These are phyloP conservation scores for Monochamus saltuarius DNA, from an alignment of 1,140 invertebrate species.

Conservation along the genomic window DNA sequence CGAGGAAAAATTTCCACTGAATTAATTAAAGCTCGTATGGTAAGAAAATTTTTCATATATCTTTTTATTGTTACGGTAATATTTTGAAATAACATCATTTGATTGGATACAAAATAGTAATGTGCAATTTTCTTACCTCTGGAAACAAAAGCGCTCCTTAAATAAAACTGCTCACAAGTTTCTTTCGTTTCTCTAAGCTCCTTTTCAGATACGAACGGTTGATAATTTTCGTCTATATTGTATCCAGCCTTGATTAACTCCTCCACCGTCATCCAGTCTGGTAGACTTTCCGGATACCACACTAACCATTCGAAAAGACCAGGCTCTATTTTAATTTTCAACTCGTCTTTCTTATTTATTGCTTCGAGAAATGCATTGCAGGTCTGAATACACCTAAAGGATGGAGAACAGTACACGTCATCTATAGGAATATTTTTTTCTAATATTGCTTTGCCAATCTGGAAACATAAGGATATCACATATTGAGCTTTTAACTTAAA, in stretches of 20 bases:
- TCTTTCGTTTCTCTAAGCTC: constrained; percentile 61
- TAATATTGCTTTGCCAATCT: constrained; percentile 71
- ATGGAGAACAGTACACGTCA: constrained; percentile 81
- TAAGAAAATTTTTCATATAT: too few relatives aligned
- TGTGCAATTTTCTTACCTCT: constrained; percentile 39
- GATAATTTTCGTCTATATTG: constrained; percentile 72
- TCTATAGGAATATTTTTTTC: constrained; percentile 66
- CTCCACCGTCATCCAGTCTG: constrained; percentile 73
- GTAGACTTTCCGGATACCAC: constrained; percentile 82
- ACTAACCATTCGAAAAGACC: constrained; percentile 89
- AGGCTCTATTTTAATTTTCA: constrained; percentile 64
- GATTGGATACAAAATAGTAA: too few relatives aligned
- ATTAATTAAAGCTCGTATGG: too few relatives aligned
- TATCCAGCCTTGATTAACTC: constrained; percentile 75
- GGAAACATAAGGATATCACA: not conserved
- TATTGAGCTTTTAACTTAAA: too few relatives aligned
- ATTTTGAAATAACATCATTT: too few relatives aligned
- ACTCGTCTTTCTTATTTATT: constrained; percentile 43
- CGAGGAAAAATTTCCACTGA: too few relatives aligned
- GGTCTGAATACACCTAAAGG: constrained; percentile 89
- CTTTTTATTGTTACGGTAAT: too few relatives aligned
- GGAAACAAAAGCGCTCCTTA: constrained; percentile 59
- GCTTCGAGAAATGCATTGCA: constrained; percentile 69
- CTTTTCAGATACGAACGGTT: constrained; percentile 61
- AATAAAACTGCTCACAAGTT: constrained; percentile 75